Evolutionary conservation across 2,797 vertebrate genomes (phyloP).

Genomic region (Acipenser oxyrinchus): DNA sequence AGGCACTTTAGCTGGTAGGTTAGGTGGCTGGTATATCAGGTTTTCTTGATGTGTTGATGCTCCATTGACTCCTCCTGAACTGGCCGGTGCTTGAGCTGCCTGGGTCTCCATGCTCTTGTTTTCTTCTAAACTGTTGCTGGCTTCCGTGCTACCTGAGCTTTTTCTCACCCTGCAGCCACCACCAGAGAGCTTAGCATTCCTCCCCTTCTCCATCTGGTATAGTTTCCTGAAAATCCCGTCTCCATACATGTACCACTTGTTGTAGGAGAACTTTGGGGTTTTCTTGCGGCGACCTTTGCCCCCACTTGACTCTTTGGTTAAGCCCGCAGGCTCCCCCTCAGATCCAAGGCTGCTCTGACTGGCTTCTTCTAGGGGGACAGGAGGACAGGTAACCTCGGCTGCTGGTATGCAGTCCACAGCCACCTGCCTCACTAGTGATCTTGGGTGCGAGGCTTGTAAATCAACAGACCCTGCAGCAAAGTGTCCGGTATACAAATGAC

Average conservation of each 20-base stretch:
- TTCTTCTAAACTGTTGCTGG: slow-evolving; percentile 28
- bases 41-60: slow-evolving; percentile 9
- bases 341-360: slow-evolving; percentile 40
- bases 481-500: slow-evolving; percentile 47
- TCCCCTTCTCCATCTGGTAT: slow-evolving; percentile 63
- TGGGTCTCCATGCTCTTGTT: slow-evolving; percentile 18
- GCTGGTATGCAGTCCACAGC: slow-evolving; percentile 80
- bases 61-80: slow-evolving; percentile 10
- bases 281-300: slow-evolving; percentile 68
- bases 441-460: slow-evolving; percentile 67
- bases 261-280: slow-evolving; percentile 79
- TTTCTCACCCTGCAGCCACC: slow-evolving; percentile 31
- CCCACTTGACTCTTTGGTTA: slow-evolving; percentile 41
- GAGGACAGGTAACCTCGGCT: slow-evolving; percentile 39
- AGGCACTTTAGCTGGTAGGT: slow-evolving; percentile 20
- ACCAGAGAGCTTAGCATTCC: slow-evolving; percentile 45
- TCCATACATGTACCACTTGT: slow-evolving; percentile 94
- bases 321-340: slow-evolving; percentile 36
- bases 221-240: slow-evolving; percentile 84
- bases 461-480: slow-evolving; percentile 48
- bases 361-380: slow-evolving; percentile 41
- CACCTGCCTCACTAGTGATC: slow-evolving; percentile 80
- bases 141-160: slow-evolving; percentile 31
- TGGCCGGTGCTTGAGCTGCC: slow-evolving; percentile 16
- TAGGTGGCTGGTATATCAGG: slow-evolving; percentile 18